Evolutionary conservation across 1,140 invertebrate genomes (phyloP).

Genomic region (Chironomus tepperi): DNA sequence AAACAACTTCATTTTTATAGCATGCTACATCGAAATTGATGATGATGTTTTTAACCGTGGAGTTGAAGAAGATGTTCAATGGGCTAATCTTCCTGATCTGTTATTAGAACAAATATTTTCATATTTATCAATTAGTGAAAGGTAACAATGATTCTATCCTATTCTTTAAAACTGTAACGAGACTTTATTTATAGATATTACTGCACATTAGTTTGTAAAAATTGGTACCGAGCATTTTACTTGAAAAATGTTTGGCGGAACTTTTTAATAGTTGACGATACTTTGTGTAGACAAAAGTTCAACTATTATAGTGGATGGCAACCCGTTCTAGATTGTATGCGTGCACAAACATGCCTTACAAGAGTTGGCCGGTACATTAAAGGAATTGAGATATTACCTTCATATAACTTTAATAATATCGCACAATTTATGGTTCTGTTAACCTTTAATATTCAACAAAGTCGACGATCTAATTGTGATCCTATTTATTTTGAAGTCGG

Average conservation of each 20-base stretch:
- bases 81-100: slow-evolving; percentile 65
- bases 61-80: slow-evolving; percentile 41
- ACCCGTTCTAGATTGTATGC: slow-evolving; percentile 65
- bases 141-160: slow-evolving; percentile 39
- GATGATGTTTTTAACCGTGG: slow-evolving; percentile 40
- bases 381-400: slow-evolving; percentile 60
- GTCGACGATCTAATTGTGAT: slow-evolving; percentile 30
- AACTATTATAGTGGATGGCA: slow-evolving; percentile 80
- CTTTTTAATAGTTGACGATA: slow-evolving; percentile 62
- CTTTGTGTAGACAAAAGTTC: slow-evolving; percentile 63
- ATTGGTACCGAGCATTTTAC: slow-evolving; percentile 65
- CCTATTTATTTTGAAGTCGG: slow-evolving; percentile 44
- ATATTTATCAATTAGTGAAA: slow-evolving; percentile 55
- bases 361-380: slow-evolving; percentile 59
- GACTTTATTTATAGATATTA: not conserved
- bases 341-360: slow-evolving; percentile 61
- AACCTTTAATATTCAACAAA: slow-evolving; percentile 28
- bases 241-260: slow-evolving; percentile 63
- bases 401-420: slow-evolving; percentile 72
- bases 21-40: slow-evolving; percentile 51
- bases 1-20: slow-evolving; percentile 36
- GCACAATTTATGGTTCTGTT: slow-evolving; percentile 75
- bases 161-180: not conserved
- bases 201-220: slow-evolving; percentile 34
- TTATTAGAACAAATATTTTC: slow-evolving; percentile 69